Conservation (phyloP, 2,888 invertebrate genomes). For the Sphaerophoria rueppellii region DNA sequence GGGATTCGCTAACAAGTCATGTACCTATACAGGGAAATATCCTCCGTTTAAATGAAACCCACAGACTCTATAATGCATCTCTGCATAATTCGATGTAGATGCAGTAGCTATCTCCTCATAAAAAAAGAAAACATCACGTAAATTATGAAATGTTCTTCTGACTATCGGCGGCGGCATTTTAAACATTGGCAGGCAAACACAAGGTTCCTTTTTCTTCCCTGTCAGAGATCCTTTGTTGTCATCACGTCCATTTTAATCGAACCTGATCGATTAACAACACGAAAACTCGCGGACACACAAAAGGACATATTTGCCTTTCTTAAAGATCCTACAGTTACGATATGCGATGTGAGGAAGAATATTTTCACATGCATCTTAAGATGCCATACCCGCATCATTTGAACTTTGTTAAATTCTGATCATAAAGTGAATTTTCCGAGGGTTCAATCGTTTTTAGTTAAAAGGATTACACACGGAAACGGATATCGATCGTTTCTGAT, state of each 20-base stretch:
- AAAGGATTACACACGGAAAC: conserved; percentile 44
- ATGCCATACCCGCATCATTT: conserved; percentile 58
- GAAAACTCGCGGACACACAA: conserved; percentile 61
- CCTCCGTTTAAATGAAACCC: too few species aligned
- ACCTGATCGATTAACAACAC: conserved; percentile 70
- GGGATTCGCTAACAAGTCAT: too few species aligned
- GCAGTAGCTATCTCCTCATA: too few species aligned
- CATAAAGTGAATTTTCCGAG: conserved; percentile 54
- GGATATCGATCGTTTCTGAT: conserved; percentile 18
- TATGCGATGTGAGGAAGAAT: conserved; percentile 33
- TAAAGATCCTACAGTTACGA: neutral
- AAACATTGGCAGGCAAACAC: conserved; percentile 18
- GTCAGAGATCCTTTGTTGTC: conserved; percentile 61
- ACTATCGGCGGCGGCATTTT: neutral
- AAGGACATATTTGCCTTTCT: conserved; percentile 34
- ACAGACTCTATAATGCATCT: too few species aligned
- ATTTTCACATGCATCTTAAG: conserved; percentile 50
- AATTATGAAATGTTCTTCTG: too few species aligned
- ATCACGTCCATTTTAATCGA: conserved; percentile 72
- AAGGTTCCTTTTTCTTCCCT: conserved; percentile 44
- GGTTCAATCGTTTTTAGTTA: conserved; percentile 52
- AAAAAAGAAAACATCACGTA: too few species aligned
- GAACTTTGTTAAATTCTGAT: neutral
- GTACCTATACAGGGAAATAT: too few species aligned
- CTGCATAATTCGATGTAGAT: too few species aligned